Conservation (phyloP, 2,888 invertebrate species). For the Pimpla rufipes region DNA sequence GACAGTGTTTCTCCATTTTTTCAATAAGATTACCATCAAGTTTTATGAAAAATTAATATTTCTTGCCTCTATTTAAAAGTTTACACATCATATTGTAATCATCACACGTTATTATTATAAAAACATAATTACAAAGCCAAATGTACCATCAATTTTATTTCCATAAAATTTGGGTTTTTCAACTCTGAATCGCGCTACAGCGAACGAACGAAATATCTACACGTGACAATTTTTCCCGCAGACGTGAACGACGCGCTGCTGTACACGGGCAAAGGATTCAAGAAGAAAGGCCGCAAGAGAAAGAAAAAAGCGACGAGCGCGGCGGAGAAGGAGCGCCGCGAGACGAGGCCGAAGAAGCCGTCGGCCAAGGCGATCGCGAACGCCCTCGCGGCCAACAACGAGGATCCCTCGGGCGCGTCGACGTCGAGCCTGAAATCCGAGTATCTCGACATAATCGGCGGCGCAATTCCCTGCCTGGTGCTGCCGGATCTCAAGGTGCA, state of each 20-base stretch:
- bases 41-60: too few species aligned
- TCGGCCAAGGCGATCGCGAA: slow-evolving; percentile 46
- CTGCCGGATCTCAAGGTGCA: slow-evolving; percentile 69
- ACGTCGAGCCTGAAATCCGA: slow-evolving; percentile 59
- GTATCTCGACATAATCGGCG: slow-evolving; percentile 70
- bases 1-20: too few species aligned
- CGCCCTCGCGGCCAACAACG: too few species aligned
- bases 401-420: slow-evolving; percentile 47
- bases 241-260: slow-evolving; percentile 87
- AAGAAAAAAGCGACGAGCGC: slow-evolving; percentile 77
- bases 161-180: too few species aligned
- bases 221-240: slow-evolving; percentile 72
- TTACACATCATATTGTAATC: too few species aligned
- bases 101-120: too few species aligned
- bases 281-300: slow-evolving; percentile 85
- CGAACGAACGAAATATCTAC: background rate
- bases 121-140: too few species aligned
- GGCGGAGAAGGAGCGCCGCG: slow-evolving; percentile 73
- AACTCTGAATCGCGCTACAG: too few species aligned
- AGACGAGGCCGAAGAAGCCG: slow-evolving; percentile 76
- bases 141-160: too few species aligned
- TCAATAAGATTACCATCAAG: too few species aligned
- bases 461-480: slow-evolving; percentile 71
- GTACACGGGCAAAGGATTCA: slow-evolving; percentile 87
- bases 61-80: too few species aligned